phyloP scores from a whole-genome alignment of 2,888 invertebrate species.

The Macroteleia sp. region DNA sequence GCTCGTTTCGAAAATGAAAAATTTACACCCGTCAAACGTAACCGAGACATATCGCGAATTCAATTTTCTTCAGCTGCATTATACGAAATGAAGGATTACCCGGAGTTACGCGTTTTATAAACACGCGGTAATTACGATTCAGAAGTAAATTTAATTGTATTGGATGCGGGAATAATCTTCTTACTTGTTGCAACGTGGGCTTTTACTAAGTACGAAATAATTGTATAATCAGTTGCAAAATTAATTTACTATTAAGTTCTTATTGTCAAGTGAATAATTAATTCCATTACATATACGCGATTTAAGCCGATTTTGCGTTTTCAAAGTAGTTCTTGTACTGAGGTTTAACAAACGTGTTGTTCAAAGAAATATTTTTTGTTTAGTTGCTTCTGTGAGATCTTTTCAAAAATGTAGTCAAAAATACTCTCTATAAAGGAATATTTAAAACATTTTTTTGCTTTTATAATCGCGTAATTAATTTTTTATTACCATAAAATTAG shows the following conservation, averaged over 20 bases:
- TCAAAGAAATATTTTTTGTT: too few species aligned
- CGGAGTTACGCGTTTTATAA: conserved; percentile 10
- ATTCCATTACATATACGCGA: neutral
- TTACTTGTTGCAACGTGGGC: conserved; percentile 12
- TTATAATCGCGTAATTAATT: too few species aligned
- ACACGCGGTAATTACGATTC: conserved; percentile 12
- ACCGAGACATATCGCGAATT: conserved; percentile 11
- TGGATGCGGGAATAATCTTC: conserved; percentile 13
- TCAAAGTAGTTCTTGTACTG: too few species aligned
- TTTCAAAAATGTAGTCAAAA: too few species aligned
- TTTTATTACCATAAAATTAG: too few species aligned
- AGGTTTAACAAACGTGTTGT: too few species aligned
- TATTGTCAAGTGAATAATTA: conserved; percentile 4
- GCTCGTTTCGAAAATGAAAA: conserved; percentile 47
- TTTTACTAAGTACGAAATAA: conserved; percentile 17
- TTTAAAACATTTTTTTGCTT: too few species aligned
- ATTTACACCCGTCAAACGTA: conserved; percentile 30
- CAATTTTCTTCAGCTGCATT: conserved; percentile 44
- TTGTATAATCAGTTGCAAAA: conserved; percentile 17
- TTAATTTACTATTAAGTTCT: conserved; percentile 10
- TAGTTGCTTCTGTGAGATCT: too few species aligned
- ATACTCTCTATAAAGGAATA: too few species aligned
- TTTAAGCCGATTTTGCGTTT: neutral
- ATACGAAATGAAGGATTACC: conserved; percentile 29
- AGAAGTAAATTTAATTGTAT: conserved; percentile 11